Conservation (phyloP, 1,140 invertebrate species). For the Aradophagus sp. region DNA sequence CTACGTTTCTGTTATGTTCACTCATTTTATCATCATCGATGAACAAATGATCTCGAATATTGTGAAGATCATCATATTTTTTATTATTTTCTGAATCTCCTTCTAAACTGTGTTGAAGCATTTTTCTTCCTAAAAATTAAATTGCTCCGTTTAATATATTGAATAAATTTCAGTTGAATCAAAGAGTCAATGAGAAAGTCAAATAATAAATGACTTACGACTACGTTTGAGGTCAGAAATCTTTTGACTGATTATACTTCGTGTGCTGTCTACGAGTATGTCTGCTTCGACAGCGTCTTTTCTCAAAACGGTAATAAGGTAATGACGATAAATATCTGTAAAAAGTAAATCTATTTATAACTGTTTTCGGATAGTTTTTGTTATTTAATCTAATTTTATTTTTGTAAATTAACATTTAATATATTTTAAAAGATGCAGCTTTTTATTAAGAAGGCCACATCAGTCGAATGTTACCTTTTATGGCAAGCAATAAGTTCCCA, state of each 20-base stretch:
- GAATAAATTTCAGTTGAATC: neutral
- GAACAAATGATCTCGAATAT: conserved; percentile 14
- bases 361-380: no score
- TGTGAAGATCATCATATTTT: conserved; percentile 22
- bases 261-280: conserved; percentile 59
- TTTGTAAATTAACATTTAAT: no score
- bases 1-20: conserved; percentile 15
- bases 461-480: conserved; percentile 38
- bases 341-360: no score
- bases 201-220: conserved; percentile 12
- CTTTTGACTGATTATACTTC: conserved; percentile 61
- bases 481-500: conserved; percentile 38
- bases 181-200: no score
- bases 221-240: conserved; percentile 32
- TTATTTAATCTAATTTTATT: no score
- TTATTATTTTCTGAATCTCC: conserved; percentile 2
- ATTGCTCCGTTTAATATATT: neutral
- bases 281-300: conserved; percentile 44
- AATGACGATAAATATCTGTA: conserved; percentile 47
- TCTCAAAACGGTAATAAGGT: conserved; percentile 42
- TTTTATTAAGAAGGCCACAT: no score
- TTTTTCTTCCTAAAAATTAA: conserved; percentile 30
- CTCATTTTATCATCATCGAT: conserved; percentile 8
- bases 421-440: no score
- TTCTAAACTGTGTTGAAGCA: conserved; percentile 10